Percentiles rank a stretch among this genome's conserved stretches.
Conservation (phyloP, 2,113 vertebrate species). For the Podiceps cristatus region DNA sequence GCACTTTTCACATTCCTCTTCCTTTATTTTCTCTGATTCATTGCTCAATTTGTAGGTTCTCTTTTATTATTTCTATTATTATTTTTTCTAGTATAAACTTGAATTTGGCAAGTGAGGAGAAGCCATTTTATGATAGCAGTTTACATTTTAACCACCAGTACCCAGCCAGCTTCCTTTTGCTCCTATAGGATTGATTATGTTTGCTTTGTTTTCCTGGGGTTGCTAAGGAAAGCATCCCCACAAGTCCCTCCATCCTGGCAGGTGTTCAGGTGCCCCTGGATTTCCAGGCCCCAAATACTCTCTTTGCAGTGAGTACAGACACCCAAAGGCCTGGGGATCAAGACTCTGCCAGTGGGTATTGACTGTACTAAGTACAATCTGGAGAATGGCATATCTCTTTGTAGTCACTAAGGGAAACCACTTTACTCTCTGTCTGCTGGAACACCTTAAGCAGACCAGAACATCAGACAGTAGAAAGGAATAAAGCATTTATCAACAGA, state of each 20-base stretch:
- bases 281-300: background rate
- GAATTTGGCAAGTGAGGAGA: background rate
- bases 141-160: background rate
- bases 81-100: background rate
- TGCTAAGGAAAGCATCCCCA: background rate
- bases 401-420: background rate
- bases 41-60: background rate
- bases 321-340: background rate
- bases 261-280: background rate
- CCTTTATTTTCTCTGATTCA: background rate
- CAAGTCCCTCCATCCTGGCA: background rate
- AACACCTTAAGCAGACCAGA: background rate
- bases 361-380: background rate
- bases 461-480: background rate
- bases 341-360: background rate
- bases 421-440: background rate
- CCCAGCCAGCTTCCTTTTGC: background rate
- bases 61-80: background rate
- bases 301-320: background rate
- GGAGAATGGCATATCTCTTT: background rate
- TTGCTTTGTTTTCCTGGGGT: background rate
- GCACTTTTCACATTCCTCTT: background rate
- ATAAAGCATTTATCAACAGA: background rate
- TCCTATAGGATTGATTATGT: background rate
- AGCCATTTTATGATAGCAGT: background rate